Base-by-base conservation (phyloP, 2,797 vertebrate species). In the Scleropages formosus region DNA sequence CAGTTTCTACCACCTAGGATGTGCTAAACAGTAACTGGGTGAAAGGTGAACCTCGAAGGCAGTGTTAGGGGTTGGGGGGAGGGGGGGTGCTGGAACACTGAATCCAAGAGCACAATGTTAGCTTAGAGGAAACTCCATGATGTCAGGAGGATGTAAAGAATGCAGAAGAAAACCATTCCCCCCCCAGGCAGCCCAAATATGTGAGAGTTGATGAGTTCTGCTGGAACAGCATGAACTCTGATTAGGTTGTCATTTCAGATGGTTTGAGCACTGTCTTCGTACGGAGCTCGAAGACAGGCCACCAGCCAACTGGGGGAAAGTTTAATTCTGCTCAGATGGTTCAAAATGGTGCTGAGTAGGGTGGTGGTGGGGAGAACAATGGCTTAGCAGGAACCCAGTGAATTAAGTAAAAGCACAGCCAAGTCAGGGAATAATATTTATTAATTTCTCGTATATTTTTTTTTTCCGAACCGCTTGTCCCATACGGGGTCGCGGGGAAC, bases 241-340 rank as follows among this genome's bases (percentile, higher is more conserved):
- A 56, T 59, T 58, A 56, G 22, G 22, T 31, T 39, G 26, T 71
- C 69, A 71, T 56, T 27, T 53, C 68, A 58, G 47, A 68, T 70
- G 47, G 53, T 71, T 22, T 69, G 44, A 26, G 51, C 12, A 56
- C 11, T 27, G 24, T 53, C 71, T 71, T 26, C 31, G 31, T 18
- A 47, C 58, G 49, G n/a, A 70, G 68, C 22, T 46, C 26, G 49
- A 70, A 70, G 27, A n/a, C 44, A 92, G 93, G 92, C 90, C 27
- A 62, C 44, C 0, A 4, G 87, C 92, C 91, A 85, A 92, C 80
- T 93, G 78, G 91, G 90, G 82, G 80, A 94, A 88, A 92, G 93
- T 90, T 89, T 80, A 76, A 20, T 20, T 24, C 71, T 60, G 31
- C 58, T 71, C 11, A 24, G 69, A 18, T 18, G 15, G 51, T 53